These are phyloP conservation scores for Mesoligia furuncula DNA, from an alignment of 2,888 invertebrate genomes.

Conservation along the genomic window DNA sequence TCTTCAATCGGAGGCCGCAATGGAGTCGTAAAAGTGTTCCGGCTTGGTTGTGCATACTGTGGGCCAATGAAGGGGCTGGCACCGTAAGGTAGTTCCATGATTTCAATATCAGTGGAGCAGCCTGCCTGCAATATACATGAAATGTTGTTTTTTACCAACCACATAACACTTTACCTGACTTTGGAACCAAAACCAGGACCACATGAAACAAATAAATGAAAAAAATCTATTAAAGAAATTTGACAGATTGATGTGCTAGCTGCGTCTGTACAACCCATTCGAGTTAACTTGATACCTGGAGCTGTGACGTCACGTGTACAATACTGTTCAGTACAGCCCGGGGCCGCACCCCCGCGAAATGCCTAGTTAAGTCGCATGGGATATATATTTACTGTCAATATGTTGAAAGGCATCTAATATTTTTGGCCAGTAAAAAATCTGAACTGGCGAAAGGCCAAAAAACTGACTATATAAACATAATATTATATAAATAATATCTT, in stretches of 20 bases:
- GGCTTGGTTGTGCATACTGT: slow-evolving; percentile 51
- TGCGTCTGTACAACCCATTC: not conserved
- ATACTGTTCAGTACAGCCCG: not conserved
- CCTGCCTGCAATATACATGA: slow-evolving; percentile 67
- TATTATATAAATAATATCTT: slow-evolving; percentile 53
- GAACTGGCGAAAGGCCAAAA: slow-evolving; percentile 1
- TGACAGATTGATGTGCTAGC: no score
- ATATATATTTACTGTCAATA: not conserved
- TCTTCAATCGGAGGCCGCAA: slow-evolving; percentile 69
- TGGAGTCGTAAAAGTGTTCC: slow-evolving; percentile 65
- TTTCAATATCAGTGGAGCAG: slow-evolving; percentile 65
- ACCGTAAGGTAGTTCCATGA: slow-evolving; percentile 68
- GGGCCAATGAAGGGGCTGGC: slow-evolving; percentile 58
- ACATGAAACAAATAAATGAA: not conserved
- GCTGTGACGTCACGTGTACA: not conserved
- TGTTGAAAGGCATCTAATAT: slow-evolving; percentile 1
- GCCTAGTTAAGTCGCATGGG: not conserved
- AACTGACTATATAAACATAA: not conserved
- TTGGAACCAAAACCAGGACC: not conserved
- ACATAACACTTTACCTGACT: no score
- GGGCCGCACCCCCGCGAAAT: not conserved
- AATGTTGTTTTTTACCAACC: not conserved
- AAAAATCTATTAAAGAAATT: not conserved
- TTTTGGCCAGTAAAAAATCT: not conserved
- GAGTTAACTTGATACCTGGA: not conserved